These are phyloP conservation scores for Coluber constrictor DNA, from an alignment of 2,797 vertebrate species.

Conservation along the genomic window DNA sequence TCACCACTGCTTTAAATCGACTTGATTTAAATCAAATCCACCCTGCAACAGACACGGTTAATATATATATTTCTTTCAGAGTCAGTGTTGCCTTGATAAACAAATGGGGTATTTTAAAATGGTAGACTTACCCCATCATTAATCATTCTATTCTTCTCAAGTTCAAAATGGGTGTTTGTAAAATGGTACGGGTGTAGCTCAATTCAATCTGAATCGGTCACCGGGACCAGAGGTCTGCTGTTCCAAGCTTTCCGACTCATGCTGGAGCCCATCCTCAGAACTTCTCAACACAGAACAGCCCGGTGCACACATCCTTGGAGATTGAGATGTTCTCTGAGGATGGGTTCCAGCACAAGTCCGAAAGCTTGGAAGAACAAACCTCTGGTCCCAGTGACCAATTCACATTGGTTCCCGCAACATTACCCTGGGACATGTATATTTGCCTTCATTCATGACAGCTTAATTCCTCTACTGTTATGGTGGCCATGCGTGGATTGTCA, in stretches of 20 bases:
- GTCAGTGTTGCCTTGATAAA: not conserved
- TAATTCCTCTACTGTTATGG: not conserved
- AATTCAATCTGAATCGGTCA: not conserved
- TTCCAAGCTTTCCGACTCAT: not conserved
- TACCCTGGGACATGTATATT: not conserved
- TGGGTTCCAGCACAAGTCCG: not conserved
- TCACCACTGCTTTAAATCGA: too few species aligned
- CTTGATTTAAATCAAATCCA: too few species aligned
- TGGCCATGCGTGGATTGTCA: not conserved
- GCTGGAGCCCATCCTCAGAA: not conserved
- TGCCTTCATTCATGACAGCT: not conserved
- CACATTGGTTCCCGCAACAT: not conserved
- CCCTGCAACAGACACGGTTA: not conserved
- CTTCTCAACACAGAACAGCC: not conserved
- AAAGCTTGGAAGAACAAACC: not conserved
- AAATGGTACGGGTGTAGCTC: not conserved
- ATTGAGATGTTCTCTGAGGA: not conserved
- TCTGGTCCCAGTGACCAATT: not conserved
- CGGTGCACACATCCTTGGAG: not conserved
- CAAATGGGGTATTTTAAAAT: not conserved
- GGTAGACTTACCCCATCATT: not conserved
- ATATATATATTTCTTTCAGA: not conserved
- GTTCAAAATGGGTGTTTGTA: not conserved
- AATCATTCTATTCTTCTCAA: not conserved
- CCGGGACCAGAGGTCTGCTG: not conserved